Evolutionary conservation across 2,797 vertebrate species (phyloP).

Genomic region (Rhynchonycteris naso): DNA sequence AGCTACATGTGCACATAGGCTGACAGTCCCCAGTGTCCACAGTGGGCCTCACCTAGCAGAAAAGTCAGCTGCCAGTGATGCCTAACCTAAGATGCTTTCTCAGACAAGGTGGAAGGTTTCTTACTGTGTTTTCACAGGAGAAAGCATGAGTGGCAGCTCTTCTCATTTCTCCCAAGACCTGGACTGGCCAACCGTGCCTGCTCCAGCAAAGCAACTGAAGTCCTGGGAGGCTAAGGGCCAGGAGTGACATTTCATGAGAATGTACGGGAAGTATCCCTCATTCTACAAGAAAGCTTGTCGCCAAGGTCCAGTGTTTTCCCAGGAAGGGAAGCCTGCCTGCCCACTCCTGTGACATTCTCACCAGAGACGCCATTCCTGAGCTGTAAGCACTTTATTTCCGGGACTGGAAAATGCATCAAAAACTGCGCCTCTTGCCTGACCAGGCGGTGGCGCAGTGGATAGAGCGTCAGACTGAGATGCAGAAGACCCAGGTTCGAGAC

Average conservation of each 20-base stretch:
- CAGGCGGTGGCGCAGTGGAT: too few relatives aligned
- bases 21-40: background rate
- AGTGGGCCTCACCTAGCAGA: background rate
- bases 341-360: fast-evolving
- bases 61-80: background rate
- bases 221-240: too few relatives aligned
- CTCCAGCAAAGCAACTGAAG: fast-evolving
- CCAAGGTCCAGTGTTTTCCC: background rate
- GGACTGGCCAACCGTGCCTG: fast-evolving
- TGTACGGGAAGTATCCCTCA: fast-evolving
- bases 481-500: too few relatives aligned
- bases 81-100: background rate
- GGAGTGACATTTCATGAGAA: background rate
- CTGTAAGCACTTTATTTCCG: fast-evolving
- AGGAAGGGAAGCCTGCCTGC: background rate
- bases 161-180: background rate
- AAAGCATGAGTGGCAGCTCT: background rate
- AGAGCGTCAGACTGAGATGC: too few relatives aligned
- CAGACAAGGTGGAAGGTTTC: background rate
- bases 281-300: fast-evolving
- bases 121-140: background rate
- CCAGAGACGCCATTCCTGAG: background rate
- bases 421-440: background rate
- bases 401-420: background rate
- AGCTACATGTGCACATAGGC: background rate